phyloP scores from a whole-genome alignment of 2,888 invertebrate genomes.

The Agriopis aurantiaria region DNA sequence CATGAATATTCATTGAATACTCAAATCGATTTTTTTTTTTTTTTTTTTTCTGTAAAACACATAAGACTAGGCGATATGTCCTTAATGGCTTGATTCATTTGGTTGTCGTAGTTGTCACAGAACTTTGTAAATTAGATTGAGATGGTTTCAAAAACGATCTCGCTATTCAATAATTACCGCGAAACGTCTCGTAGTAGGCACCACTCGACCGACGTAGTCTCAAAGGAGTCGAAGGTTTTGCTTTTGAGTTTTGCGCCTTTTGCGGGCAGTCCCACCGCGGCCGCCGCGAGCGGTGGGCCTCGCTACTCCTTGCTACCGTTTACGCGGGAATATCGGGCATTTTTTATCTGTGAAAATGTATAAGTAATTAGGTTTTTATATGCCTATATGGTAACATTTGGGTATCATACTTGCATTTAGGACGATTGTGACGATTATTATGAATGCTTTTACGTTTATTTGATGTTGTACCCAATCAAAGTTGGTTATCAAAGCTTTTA shows the following conservation, averaged over 20 bases:
- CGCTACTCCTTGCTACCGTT: conserved; percentile 37
- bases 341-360: conserved; percentile 4
- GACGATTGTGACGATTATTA: background rate
- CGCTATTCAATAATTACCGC: too few species aligned
- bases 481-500: too few species aligned
- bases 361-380: conserved; percentile 2
- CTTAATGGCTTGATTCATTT: too few species aligned
- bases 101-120: too few species aligned
- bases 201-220: background rate
- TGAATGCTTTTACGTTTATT: background rate
- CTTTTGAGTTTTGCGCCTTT: too few species aligned
- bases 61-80: too few species aligned
- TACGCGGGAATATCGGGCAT: conserved; percentile 36
- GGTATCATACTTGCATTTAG: background rate
- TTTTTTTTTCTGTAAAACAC: too few species aligned
- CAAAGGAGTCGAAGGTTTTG: background rate
- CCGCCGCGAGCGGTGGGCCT: conserved; percentile 79
- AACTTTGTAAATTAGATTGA: too few species aligned
- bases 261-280: conserved; percentile 76
- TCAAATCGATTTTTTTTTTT: too few species aligned
- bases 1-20: too few species aligned
- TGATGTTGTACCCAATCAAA: background rate
- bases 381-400: background rate
- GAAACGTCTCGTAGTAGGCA: conserved; percentile 4
- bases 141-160: too few species aligned